phyloP scores from a whole-genome alignment of 2,888 invertebrate species.

The Leucoma salicis region DNA sequence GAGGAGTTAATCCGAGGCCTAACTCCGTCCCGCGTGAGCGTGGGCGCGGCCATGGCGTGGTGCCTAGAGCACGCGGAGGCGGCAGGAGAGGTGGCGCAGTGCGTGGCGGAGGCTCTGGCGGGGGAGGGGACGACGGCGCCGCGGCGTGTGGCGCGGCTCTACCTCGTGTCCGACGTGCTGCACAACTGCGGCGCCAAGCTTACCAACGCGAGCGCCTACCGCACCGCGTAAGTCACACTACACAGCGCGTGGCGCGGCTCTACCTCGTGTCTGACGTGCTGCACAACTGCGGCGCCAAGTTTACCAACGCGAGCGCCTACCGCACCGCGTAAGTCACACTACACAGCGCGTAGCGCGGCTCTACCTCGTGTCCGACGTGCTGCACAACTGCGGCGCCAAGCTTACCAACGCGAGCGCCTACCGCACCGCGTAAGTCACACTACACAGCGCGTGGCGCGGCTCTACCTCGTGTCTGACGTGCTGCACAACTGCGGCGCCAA shows the following conservation, averaged over 20 bases:
- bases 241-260: slow-evolving; percentile 93
- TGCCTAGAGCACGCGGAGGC: slow-evolving; percentile 99
- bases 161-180: slow-evolving; percentile 97
- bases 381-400: slow-evolving; percentile 98
- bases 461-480: slow-evolving; percentile 98
- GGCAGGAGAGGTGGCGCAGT: slow-evolving; percentile 96
- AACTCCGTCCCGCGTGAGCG: slow-evolving; percentile 89
- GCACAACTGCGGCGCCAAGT: slow-evolving; percentile 97
- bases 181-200: slow-evolving; percentile 98
- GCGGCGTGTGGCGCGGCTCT: slow-evolving; percentile 95
- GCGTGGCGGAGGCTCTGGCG: slow-evolving; percentile 93
- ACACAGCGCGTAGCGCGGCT: slow-evolving; percentile 92
- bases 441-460: slow-evolving; percentile 91
- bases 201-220: slow-evolving; percentile 96
- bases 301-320: slow-evolving; percentile 97
- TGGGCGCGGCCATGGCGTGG: slow-evolving; percentile 99
- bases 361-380: slow-evolving; percentile 97
- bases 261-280: slow-evolving; percentile 98
- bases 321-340: slow-evolving; percentile 87
- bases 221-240: slow-evolving; percentile 87
- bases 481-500: slow-evolving; percentile 98
- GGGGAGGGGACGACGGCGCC: slow-evolving; percentile 89
- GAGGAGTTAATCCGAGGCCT: slow-evolving; percentile 95
- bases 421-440: slow-evolving; percentile 87
- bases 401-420: slow-evolving; percentile 98